Evolutionary conservation across 2,888 invertebrate species (phyloP).

Genomic region (Magallana nippona): DNA sequence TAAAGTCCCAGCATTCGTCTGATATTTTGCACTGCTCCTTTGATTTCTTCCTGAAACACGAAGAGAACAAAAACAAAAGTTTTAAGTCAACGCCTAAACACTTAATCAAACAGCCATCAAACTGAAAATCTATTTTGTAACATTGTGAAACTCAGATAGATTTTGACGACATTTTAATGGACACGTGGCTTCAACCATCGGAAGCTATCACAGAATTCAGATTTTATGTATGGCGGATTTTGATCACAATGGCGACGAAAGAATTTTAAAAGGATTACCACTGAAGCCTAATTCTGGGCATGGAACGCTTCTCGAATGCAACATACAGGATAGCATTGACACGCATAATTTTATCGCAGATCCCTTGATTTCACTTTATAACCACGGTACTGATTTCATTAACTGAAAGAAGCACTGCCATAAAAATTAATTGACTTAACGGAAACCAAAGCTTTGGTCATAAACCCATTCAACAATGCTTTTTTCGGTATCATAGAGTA

Average conservation of each 20-base stretch:
- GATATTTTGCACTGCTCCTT: slow-evolving; percentile 70
- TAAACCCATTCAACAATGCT: background rate
- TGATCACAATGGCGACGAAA: slow-evolving; percentile 11
- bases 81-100: background rate
- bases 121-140: background rate
- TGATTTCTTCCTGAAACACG: slow-evolving; percentile 58
- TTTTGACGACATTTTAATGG: slow-evolving; percentile 20
- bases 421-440: slow-evolving; percentile 29
- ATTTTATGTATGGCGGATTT: slow-evolving; percentile 15
- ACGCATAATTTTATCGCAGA: slow-evolving; percentile 1
- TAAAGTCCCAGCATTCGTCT: slow-evolving; percentile 72
- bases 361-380: slow-evolving; percentile 22
- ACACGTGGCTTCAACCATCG: slow-evolving; percentile 10
- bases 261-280: slow-evolving; percentile 20
- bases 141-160: slow-evolving; percentile 3
- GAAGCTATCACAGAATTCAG: slow-evolving; percentile 27
- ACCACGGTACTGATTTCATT: slow-evolving; percentile 25
- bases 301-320: background rate
- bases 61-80: slow-evolving; percentile 22
- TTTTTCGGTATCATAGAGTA: background rate
- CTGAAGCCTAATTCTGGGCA: slow-evolving; percentile 13
- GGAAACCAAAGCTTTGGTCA: slow-evolving; percentile 14
- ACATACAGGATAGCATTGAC: slow-evolving; percentile 2
- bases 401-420: slow-evolving; percentile 25
- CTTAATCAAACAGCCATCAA: slow-evolving; percentile 1